A percentile compares a stretch with the other conserved stretches of the same genome.
Evolutionary conservation across 2,888 invertebrate species (phyloP).

Genomic region (Hedychridium roseum): DNA sequence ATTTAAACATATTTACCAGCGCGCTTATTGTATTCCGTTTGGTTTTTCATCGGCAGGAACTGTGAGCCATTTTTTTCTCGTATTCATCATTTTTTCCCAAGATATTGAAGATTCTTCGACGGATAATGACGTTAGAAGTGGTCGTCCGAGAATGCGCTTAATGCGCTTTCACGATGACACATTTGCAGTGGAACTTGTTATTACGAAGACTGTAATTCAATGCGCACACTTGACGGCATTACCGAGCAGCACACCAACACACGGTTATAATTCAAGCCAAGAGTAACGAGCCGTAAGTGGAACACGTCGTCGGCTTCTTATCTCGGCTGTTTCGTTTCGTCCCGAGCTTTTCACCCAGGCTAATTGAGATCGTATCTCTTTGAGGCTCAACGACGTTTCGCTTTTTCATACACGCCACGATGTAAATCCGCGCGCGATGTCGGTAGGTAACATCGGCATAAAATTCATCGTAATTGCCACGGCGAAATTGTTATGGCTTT

Average conservation of each 20-base stretch:
- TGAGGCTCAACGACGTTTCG: slow-evolving; percentile 32
- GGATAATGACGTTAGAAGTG: too few relatives aligned
- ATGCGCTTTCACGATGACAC: too few relatives aligned
- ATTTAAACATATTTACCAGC: too few relatives aligned
- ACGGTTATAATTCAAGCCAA: slow-evolving; percentile 23
- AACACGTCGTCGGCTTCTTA: slow-evolving; percentile 34
- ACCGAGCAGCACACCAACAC: too few relatives aligned
- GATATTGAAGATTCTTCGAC: too few relatives aligned
- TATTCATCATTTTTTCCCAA: too few relatives aligned
- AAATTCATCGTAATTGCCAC: not conserved
- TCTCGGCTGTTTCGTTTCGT: slow-evolving; percentile 30
- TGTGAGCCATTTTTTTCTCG: too few relatives aligned
- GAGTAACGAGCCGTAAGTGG: slow-evolving; percentile 28
- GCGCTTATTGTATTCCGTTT: too few relatives aligned
- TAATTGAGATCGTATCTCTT: slow-evolving; percentile 44
- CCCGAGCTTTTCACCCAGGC: slow-evolving; percentile 28
- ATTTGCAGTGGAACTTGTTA: too few relatives aligned
- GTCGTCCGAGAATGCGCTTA: too few relatives aligned
- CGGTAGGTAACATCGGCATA: not conserved
- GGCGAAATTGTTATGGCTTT: not conserved
- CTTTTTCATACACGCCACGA: slow-evolving; percentile 15
- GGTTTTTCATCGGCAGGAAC: too few relatives aligned
- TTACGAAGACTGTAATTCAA: slow-evolving; percentile 1
- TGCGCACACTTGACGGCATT: slow-evolving; percentile 22
- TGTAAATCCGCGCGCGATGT: slow-evolving; percentile 26